phyloP scores from a whole-genome alignment of 1,140 invertebrate species.

The Meloidogyne chitwoodi region DNA sequence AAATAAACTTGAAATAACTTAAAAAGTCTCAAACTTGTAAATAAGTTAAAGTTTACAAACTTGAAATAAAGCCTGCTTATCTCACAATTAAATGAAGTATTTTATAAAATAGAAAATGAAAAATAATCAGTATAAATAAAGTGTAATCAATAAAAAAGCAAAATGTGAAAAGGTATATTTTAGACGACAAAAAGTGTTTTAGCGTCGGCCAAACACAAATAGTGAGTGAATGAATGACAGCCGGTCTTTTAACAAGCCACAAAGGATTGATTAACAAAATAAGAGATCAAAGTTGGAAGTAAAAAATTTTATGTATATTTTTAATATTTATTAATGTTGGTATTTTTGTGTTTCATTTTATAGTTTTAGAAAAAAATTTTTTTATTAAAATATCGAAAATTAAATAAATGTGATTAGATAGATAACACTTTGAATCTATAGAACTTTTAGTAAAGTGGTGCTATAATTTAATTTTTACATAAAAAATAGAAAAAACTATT shows the following conservation, averaged over 20 bases:
- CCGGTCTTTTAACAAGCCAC: neutral
- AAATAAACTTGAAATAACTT: too few species aligned
- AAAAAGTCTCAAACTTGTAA: too few species aligned
- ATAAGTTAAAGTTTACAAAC: too few species aligned
- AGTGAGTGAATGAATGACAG: neutral
- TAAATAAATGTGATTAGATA: neutral
- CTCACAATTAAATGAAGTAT: too few species aligned
- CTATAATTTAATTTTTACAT: neutral
- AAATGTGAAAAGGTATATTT: neutral
- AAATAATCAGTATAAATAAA: neutral
- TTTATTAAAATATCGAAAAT: neutral
- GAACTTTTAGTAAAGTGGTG: too few species aligned
- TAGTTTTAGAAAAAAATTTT: neutral
- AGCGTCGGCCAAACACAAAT: neutral
- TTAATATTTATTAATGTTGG: neutral
- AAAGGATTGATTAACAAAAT: neutral
- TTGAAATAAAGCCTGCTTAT: too few species aligned
- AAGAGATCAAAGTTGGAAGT: neutral
- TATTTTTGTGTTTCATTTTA: neutral
- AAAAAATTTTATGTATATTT: neutral
- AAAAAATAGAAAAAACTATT: too few species aligned
- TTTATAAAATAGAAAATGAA: neutral
- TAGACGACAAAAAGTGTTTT: neutral
- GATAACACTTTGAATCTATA: neutral
- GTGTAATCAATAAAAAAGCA: neutral